Base-by-base conservation (phyloP, 2,113 vertebrate genomes). In the Muntiacus muntjak region DNA sequence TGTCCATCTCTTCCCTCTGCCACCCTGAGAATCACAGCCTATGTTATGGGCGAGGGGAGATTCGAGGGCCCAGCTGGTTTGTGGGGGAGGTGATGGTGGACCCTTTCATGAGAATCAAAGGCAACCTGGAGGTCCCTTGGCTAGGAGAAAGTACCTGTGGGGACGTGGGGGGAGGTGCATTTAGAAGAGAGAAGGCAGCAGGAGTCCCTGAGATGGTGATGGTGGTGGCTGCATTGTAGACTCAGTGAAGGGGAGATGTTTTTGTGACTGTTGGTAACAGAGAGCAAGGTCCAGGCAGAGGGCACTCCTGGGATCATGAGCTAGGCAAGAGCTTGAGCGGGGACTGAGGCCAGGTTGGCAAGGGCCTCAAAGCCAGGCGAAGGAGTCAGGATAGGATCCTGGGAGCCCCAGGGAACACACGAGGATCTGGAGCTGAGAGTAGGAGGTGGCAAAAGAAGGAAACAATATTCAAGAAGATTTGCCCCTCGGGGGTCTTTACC, bases 371-470 rank as follows among this genome's bases (percentile, higher is more conserved):
- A 47, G n/a, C 7, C 52, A 86, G 74, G 21, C 25, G 28, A 36
- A 40, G 52, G 50, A 67, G 55, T 50, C 26, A 50, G 40, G 76
- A 40, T 19, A n/a, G 28, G 28, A 43, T 15, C 40, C 55, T 3
- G 12, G n/a, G 84, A 60, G 7, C 9, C 54, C 45, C 13, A 4
- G 50, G 30, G 57, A 84, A 21, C 57, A 47, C 3, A 15, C 0
- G 4, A 60, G 15, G 30, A 45, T 45, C 43, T 87, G 58, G 86
- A 93, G 19, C 30, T 30, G 60, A 83, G 36, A 43, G 33, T 2
- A 43, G 55, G 64, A 67, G n/a, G 30, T 64, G n/a, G 78, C 52
- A 15, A 64, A 89, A 92, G 67, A 85, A 92, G 67, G 62, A 62
- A 23, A 26, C 36, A 50, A 2, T 74, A 2, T 88, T 67, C 1